These are phyloP conservation scores for Pelodytes ibericus DNA, from an alignment of 2,797 vertebrate species.

Conservation along the genomic window DNA sequence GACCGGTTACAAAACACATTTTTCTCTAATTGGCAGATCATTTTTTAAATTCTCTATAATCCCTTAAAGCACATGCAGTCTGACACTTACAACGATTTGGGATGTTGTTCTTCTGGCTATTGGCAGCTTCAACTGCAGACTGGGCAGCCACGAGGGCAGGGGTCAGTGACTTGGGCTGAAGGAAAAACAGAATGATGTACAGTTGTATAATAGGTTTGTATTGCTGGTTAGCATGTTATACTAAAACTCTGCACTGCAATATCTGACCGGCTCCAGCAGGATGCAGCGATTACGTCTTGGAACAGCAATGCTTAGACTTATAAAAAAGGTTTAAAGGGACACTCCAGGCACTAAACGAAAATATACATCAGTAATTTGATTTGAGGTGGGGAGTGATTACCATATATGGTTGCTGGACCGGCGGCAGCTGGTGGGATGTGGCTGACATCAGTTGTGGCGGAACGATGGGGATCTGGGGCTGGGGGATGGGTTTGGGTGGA, in stretches of 20 bases:
- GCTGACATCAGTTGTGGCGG: conserved; percentile 59
- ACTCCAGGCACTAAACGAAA: not conserved
- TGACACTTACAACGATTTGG: conserved; percentile 78
- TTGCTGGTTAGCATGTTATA: too few species aligned
- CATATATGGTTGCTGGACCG: conserved; percentile 71
- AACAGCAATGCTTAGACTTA: too few species aligned
- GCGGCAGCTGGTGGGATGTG: conserved; percentile 62
- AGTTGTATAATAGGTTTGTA: too few species aligned
- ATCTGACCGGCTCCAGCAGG: too few species aligned
- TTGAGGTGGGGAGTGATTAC: conserved; percentile 46
- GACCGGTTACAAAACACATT: too few species aligned
- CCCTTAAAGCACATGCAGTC: too few species aligned
- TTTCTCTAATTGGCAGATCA: too few species aligned
- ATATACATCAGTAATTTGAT: not conserved
- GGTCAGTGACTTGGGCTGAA: conserved; percentile 64
- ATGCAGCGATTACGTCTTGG: too few species aligned
- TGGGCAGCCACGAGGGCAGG: conserved; percentile 84
- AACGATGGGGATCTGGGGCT: conserved; percentile 63
- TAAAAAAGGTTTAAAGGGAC: too few species aligned
- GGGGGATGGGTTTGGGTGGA: conserved; percentile 80
- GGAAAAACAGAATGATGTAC: not conserved
- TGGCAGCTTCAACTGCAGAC: conserved; percentile 83
- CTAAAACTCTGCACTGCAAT: too few species aligned
- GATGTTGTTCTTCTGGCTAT: conserved; percentile 79
- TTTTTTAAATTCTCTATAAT: too few species aligned